Evolutionary conservation across 2,113 vertebrate species (phyloP), one percentile per base, ranked within the genome.

Genomic region (Callaeas wilsoni): DNA sequence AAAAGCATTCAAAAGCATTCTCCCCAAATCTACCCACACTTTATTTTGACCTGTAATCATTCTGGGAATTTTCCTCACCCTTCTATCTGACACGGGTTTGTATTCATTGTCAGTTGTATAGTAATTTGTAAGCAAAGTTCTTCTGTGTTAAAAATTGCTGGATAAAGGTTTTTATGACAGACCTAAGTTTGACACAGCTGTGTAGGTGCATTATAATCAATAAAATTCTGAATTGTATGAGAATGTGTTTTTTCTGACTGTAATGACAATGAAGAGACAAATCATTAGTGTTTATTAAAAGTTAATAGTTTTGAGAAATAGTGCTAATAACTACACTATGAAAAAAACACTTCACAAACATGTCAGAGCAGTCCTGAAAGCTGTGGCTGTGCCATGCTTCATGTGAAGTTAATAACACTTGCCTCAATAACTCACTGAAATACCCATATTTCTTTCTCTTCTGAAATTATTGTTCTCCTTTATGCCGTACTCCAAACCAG

Each of bases 1-100:
- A 96, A 92, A 95, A 73, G 64, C 44, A 91, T 33, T 91, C 33
- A 93, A 95, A 94, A 93, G 76, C 64, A 14, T 44, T 73, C 26
- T 71, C 67, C 30, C 93, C 39, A 83, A 83, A 84, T 70, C 79
- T 68, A 46, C 75, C n/a, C 44, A 76, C 39, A 67, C 27, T 96
- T 94, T 59, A 50, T 90, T 95, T 93, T 88, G 33, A 87, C 33
- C 47, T 75, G 7, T 63, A 89, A 65, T 82, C 13, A 64, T 84
- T 76, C 42, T 3, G 19, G 25, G 57, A 93, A 47, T 84, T 92
- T 91, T 95, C 30, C 29, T 79, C 39, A 67, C 42, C 42, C 57
- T 89, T 87, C 26, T 81, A 7, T 87, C 30, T 63, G 25, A n/a
- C 16, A 17, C 56, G 10, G 21, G 7, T 62, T 81, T 84, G n/a